Percentiles rank a stretch among this genome's conserved stretches.
These are phyloP conservation scores for Cyclina sinensis DNA, from an alignment of 1,140 invertebrate species.

Conservation along the genomic window DNA sequence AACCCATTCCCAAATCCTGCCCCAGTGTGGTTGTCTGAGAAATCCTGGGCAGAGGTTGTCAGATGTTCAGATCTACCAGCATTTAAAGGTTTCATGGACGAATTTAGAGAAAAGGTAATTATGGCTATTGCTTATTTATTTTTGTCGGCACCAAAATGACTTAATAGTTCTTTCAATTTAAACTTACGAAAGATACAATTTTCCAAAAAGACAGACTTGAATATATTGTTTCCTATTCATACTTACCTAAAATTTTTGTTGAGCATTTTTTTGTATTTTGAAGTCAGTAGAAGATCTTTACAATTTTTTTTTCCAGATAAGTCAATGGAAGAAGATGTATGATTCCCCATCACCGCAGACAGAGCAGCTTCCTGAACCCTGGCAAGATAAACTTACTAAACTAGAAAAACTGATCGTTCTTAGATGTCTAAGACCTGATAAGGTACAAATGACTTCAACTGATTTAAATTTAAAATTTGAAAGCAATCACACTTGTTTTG, in stretches of 20 bases:
- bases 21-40: slow-evolving; percentile 84
- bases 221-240: no score
- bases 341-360: slow-evolving; percentile 80
- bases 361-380: slow-evolving; percentile 80
- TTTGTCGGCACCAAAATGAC: no score
- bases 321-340: slow-evolving; percentile 84
- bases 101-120: slow-evolving; percentile 85
- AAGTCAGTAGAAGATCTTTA: no score
- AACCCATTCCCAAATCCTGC: slow-evolving; percentile 86
- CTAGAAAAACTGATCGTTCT: slow-evolving; percentile 85
- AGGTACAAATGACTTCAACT: slow-evolving; percentile 77
- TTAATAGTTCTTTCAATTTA: no score
- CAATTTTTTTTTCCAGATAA: slow-evolving; percentile 80
- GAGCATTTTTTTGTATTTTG: no score
- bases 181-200: no score
- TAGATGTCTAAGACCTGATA: slow-evolving; percentile 85
- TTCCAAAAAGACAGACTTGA: no score
- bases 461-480: no score
- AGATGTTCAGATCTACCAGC: slow-evolving; percentile 83
- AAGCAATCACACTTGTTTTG: no score
- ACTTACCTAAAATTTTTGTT: no score
- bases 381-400: slow-evolving; percentile 76
- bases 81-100: slow-evolving; percentile 85
- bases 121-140: no score
- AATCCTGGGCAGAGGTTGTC: slow-evolving; percentile 86